phyloP scores from a whole-genome alignment of 2,113 vertebrate genomes.

The Turdus rufiventris region DNA sequence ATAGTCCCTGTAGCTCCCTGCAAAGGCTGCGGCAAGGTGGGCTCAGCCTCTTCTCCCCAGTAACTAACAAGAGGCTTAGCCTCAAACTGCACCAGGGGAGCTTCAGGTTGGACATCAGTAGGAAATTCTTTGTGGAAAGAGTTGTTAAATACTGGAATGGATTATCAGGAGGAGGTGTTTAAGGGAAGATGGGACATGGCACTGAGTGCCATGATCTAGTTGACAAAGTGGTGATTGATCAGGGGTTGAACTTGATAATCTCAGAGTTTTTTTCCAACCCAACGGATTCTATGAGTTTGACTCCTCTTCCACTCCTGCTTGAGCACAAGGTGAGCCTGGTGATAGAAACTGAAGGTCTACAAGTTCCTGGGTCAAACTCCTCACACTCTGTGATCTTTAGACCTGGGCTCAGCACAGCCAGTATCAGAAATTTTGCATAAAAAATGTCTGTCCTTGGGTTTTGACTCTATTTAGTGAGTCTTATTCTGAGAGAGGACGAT shows the following conservation, averaged over 20 bases:
- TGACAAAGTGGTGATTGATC: background rate
- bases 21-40: background rate
- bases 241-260: background rate
- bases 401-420: background rate
- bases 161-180: background rate
- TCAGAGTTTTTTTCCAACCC: background rate
- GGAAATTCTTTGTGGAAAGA: background rate
- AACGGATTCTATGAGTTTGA: background rate
- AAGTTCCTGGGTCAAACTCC: background rate
- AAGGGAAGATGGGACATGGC: background rate
- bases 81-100: background rate
- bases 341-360: background rate
- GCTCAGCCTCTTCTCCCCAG: background rate
- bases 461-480: background rate
- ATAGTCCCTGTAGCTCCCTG: background rate
- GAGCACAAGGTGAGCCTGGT: background rate
- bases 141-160: background rate
- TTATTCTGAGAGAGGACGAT: background rate
- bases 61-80: background rate
- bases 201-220: background rate
- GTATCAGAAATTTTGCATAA: background rate
- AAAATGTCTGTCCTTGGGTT: background rate
- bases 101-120: background rate
- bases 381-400: background rate
- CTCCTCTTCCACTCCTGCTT: background rate